Evolutionary conservation across 1,140 invertebrate genomes (phyloP), one percentile per base, ranked within the genome.

Genomic region (Venturia canescens): DNA sequence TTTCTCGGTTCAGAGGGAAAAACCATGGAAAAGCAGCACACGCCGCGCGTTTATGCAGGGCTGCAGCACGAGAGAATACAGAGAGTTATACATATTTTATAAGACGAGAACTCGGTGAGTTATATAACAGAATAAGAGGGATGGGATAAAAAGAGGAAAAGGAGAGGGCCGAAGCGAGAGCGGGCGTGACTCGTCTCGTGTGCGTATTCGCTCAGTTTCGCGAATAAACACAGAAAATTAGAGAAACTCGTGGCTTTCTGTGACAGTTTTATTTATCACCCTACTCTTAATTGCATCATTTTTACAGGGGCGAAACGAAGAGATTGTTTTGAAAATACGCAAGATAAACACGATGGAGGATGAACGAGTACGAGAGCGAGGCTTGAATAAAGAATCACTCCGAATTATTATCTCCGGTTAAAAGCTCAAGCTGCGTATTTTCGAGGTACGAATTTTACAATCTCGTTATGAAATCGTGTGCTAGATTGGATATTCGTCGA

Each of bases 91-190:
- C 23, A 66, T 27, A 66, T 66, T 27, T 29, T 66, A 27, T 7
- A 15, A 66, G 23, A 66, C 60, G 60, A 66, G 27, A 66, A 66
- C 60, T 27, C 53, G 53, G 60, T 66, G 60, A 66, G 27, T 66
- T 66, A 66, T 27, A 66, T 66, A 66, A 66, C 60, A 13, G 7
- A 44, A 15, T 27, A 66, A 27, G 23, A 23, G 18, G n/a, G 53
- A 6, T 9, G 60, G 27, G 60, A 66, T 9, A 27, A 9, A 66
- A 15, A 66, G 23, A 66, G 60, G 13, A 57, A n/a, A 57, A 23
- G 18, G 7, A 23, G 18, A n/a, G 16, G 4, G 21, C n/a, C n/a
- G n/a, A n/a, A 57, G 53, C 18, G 13, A 9, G 13, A 66, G 21
- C 57, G 23, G 9, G 21, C 9, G 11, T 23, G 3, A 63, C 21